Percentiles rank a stretch among this genome's conserved stretches.
phyloP scores from a whole-genome alignment of 2,797 vertebrate genomes.

The Sphenodon punctatus region DNA sequence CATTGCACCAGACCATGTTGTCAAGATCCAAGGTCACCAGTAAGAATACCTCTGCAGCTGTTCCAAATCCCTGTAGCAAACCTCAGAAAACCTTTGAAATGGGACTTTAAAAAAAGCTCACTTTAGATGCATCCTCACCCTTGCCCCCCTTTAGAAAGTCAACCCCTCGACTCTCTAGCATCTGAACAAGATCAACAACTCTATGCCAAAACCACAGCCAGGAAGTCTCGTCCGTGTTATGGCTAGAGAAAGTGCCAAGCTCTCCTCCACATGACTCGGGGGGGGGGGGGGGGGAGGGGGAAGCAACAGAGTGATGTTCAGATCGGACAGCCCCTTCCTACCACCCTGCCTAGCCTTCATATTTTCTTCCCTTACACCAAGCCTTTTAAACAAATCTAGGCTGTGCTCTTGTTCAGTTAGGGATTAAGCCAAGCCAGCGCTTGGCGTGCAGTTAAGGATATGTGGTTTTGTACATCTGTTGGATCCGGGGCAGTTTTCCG shows the following conservation, averaged over 20 bases:
- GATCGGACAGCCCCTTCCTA: not conserved
- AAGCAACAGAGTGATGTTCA: not conserved
- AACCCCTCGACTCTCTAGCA: not conserved
- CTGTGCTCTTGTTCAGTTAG: too few species aligned
- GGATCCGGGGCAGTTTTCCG: not conserved
- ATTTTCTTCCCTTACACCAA: rapidly evolving
- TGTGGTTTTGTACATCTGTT: not conserved
- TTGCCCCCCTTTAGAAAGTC: not conserved
- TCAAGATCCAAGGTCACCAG: not conserved
- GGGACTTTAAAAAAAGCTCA: rapidly evolving
- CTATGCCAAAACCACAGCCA: not conserved
- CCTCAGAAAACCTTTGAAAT: not conserved
- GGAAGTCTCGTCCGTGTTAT: not conserved
- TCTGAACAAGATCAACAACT: not conserved
- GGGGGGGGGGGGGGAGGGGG: not conserved
- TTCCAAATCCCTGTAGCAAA: not conserved
- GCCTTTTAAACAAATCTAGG: too few species aligned
- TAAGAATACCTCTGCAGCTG: not conserved
- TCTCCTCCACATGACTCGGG: not conserved
- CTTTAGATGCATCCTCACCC: not conserved
- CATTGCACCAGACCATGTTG: not conserved
- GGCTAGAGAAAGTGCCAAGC: not conserved
- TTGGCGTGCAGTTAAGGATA: not conserved
- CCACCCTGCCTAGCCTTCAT: not conserved
- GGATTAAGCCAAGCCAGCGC: too few species aligned